Evolutionary conservation across 2,797 vertebrate species (phyloP), one percentile per base, ranked within the genome.

Genomic region (Myoxocephalus aenaeus): DNA sequence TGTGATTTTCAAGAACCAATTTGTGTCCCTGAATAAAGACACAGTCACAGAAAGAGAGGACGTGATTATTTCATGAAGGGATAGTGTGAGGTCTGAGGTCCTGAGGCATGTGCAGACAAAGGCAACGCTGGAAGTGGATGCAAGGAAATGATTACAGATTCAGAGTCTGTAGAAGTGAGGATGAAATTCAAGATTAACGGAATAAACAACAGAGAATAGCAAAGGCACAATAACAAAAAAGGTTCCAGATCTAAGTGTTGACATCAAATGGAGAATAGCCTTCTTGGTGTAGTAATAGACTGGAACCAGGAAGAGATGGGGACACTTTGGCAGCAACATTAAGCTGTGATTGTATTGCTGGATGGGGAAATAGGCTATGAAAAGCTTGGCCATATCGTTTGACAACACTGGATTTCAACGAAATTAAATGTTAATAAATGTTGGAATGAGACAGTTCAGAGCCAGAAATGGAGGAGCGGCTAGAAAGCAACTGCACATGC

Each of bases 1-100:
- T 74, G 59, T 62, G 70, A 75, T 82, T 85, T 63, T 84, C 54
- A 80, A 77, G 75, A 84, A 74, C 54, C 73, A 79, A 81, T 86
- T 72, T 77, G 54, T 67, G 36, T 66, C 57, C 53, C 48, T 20
- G 68, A 77, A 70, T 59, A 38, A 80, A 74, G 61, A 85, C 64
- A 34, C 56, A 27, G 76, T 38, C 42, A 18, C 8, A 42, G 29
- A 79, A 63, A 22, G 32, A 65, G 61, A 73, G 15, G 51, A 56
- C 17, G 22, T 15, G 65, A 76, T 75, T 77, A 77, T 74, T n/a
- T n/a, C 15, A 53, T 0, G 42, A 70, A 62, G 3, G 40, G 54
- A 53, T 18, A 12, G 58, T 66, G 58, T 70, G 29, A 69, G 44
- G 40, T 73, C 20, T 74, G 32, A 66, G 32, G 62, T 40, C 36